Evolutionary conservation across 2,888 invertebrate species (phyloP).

Genomic region (Hyles lineata): DNA sequence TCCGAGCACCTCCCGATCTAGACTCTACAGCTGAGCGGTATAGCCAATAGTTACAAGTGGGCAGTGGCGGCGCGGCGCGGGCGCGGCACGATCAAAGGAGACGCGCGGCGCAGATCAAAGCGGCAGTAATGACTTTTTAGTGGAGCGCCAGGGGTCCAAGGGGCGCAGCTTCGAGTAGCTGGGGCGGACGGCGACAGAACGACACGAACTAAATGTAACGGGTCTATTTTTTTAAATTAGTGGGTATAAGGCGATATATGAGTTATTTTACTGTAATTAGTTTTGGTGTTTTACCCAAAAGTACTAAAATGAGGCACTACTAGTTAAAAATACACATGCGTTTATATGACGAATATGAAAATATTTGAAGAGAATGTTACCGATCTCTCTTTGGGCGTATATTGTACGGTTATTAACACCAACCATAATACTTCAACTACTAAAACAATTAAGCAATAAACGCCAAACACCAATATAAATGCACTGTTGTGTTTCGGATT

Average conservation of each 20-base stretch:
- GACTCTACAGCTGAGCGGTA: slow-evolving; percentile 3
- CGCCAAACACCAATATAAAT: no score
- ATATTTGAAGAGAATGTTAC: no score
- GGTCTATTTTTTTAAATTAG: not conserved
- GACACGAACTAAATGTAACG: slow-evolving; percentile 39
- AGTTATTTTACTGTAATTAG: not conserved
- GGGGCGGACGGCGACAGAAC: slow-evolving; percentile 48
- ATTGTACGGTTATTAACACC: no score
- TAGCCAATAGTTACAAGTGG: slow-evolving; percentile 71
- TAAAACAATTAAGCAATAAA: no score
- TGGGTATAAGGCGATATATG: not conserved
- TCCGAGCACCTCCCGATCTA: not conserved
- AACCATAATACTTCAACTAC: no score
- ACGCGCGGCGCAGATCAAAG: slow-evolving; percentile 73
- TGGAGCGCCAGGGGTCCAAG: slow-evolving; percentile 52
- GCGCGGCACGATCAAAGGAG: slow-evolving; percentile 69
- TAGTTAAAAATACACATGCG: no score
- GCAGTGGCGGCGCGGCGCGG: slow-evolving; percentile 54
- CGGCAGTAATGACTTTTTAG: slow-evolving; percentile 77
- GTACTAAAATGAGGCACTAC: no score
- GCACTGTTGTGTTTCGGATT: no score
- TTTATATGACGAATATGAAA: no score
- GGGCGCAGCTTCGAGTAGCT: slow-evolving; percentile 62
- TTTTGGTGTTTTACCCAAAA: no score
- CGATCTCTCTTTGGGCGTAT: no score